Base-by-base conservation (phyloP, 1,140 invertebrate genomes). In the Colletes gigas region DNA sequence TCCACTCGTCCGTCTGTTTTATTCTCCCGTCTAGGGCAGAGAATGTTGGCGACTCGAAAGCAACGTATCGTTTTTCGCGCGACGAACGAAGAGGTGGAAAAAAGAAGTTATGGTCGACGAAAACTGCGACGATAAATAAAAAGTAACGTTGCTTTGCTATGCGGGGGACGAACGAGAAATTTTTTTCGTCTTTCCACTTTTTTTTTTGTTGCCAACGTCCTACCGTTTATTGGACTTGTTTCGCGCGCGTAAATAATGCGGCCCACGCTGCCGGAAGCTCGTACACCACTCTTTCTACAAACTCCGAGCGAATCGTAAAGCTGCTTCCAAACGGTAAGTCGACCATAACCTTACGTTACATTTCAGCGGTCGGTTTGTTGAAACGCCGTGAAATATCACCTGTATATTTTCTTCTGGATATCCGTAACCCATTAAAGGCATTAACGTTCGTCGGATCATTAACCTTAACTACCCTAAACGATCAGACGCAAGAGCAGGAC, bases 81-180 rank as follows among this genome's bases (percentile, higher is more conserved):
- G 15, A 8, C 8, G 41, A n/a, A 67, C n/a, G 44, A 17, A 7
- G 10, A 8, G 3, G 59, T 21, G 44, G 6, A 10, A 44, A n/a
- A 50, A 57, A 69, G 67, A 69, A 21, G 60, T 69, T 69, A 69
- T 52, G 47, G 66, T 68, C 73, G 88, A 81, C 83, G 85, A 83
- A 50, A 89, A 85, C 84, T 82, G 73, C 71, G 63, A 73, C 55
- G 78, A 89, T 90, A 90, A 90, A 90, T 89, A 90, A 90, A 90
- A 90, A 87, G 82, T 85, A 84, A 78, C 66, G 59, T 69, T 83
- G 73, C 86, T 84, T 71, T 72, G 50, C 72, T 63, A 62, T 72
- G 82, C 81, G 73, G 44, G 65, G 70, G 69, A 74, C 76, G 82
- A 66, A 72, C 83, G 44, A 59, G 70, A 76, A 65, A 81, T 66